These are phyloP conservation scores for Fringilla coelebs DNA, from an alignment of 2,797 vertebrate genomes.

Conservation along the genomic window DNA sequence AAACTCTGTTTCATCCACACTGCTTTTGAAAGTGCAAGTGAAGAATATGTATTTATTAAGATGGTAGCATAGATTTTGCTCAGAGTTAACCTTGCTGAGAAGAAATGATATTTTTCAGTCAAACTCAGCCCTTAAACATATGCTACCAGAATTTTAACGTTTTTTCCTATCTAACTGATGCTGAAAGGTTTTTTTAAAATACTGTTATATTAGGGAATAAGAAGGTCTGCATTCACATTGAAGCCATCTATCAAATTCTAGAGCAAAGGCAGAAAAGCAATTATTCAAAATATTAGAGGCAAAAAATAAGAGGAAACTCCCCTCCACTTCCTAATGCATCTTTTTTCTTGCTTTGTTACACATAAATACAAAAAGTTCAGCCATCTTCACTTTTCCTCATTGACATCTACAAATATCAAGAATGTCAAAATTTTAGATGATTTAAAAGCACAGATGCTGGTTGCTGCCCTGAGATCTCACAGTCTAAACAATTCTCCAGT, in stretches of 20 bases:
- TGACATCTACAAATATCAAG: neutral
- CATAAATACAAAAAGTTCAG: neutral
- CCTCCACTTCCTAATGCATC: neutral
- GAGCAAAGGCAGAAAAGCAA: neutral
- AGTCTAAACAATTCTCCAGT: neutral
- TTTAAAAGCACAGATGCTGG: neutral
- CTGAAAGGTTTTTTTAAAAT: neutral
- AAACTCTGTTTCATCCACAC: neutral
- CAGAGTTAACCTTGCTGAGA: neutral
- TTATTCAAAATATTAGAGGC: neutral
- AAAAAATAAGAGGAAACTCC: neutral
- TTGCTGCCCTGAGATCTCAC: neutral
- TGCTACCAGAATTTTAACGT: neutral
- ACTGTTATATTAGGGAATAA: neutral
- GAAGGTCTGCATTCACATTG: neutral
- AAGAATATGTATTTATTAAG: neutral
- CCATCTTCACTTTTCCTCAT: neutral
- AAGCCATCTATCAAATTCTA: neutral
- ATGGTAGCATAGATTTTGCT: neutral
- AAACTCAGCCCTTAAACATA: neutral
- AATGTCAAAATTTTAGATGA: neutral
- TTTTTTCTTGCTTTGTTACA: neutral
- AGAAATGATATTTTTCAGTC: neutral
- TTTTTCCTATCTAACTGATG: neutral
- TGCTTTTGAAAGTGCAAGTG: neutral